Conservation (phyloP, 2,797 vertebrate genomes). For the Phalanger gymnotis region DNA sequence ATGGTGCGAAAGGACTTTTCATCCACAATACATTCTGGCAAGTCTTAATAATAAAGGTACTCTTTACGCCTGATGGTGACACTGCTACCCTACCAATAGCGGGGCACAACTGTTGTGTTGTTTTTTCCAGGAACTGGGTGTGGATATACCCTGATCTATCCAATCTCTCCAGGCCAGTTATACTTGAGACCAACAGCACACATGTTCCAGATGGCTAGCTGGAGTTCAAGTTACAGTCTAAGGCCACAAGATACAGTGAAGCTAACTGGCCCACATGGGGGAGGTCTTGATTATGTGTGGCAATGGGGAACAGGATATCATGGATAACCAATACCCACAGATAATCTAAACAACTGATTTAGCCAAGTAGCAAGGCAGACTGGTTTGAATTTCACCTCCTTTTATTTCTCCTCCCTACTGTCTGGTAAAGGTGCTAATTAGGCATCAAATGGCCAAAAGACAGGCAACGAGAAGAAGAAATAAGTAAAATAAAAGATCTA, state of each 20-base stretch:
- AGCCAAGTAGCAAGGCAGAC: conserved; percentile 6
- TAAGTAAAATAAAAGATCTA: not conserved
- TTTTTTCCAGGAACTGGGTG: not conserved
- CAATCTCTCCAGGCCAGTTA: not conserved
- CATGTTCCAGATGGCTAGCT: not conserved
- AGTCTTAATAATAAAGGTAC: not conserved
- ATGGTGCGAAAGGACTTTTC: too few relatives aligned
- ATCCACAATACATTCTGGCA: not conserved
- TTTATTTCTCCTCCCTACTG: not conserved
- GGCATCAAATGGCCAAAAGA: not conserved
- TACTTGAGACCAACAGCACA: not conserved
- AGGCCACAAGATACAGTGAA: too few relatives aligned
- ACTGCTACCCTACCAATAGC: not conserved
- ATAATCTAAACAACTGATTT: not conserved
- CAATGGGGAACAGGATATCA: not conserved
- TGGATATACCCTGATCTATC: too few relatives aligned
- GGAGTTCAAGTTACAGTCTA: not conserved
- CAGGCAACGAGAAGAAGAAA: conserved; percentile 5
- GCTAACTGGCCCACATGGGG: not conserved
- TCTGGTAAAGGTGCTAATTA: conserved; percentile 37
- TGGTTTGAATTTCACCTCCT: not conserved
- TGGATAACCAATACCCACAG: not conserved
- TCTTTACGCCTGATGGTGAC: not conserved
- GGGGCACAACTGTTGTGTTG: not conserved
- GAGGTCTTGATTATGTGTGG: not conserved